Conservation (phyloP, 2,113 vertebrate species). For the Eclectus roratus region DNA sequence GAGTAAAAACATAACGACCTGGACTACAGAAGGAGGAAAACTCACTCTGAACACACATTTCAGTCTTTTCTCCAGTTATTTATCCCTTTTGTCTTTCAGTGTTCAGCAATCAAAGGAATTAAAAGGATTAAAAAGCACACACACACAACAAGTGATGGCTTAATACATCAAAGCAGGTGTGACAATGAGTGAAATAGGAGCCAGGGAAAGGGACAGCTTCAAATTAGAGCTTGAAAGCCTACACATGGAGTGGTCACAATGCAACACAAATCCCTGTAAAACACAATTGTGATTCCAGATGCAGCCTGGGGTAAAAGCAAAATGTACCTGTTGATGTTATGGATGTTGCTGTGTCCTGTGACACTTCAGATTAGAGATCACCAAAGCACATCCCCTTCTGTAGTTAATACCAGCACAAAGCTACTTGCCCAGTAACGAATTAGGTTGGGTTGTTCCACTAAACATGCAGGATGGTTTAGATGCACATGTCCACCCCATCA, state of each 20-base stretch:
- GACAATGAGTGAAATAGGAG: background rate
- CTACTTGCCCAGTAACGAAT: background rate
- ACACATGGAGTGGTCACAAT: background rate
- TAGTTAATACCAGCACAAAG: background rate
- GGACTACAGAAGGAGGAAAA: background rate
- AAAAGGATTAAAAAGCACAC: constrained; percentile 55
- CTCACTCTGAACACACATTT: background rate
- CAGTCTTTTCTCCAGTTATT: constrained; percentile 23
- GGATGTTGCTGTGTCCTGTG: background rate
- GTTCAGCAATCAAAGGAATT: constrained; percentile 57
- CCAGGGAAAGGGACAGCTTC: background rate
- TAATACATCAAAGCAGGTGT: constrained; percentile 47
- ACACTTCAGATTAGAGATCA: background rate
- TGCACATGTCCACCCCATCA: background rate
- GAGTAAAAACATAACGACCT: background rate
- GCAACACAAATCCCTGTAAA: fast-evolving
- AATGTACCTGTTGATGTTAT: background rate
- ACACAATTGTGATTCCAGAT: background rate
- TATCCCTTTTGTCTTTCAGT: constrained; percentile 53
- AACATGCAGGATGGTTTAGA: background rate
- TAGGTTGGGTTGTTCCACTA: fast-evolving
- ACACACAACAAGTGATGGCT: constrained; percentile 17
- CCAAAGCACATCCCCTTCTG: background rate
- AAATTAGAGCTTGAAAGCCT: background rate
- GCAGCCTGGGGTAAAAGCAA: background rate